Conservation (phyloP, 92 coral and sea anemone species). For the Phymanthus crucifer region DNA sequence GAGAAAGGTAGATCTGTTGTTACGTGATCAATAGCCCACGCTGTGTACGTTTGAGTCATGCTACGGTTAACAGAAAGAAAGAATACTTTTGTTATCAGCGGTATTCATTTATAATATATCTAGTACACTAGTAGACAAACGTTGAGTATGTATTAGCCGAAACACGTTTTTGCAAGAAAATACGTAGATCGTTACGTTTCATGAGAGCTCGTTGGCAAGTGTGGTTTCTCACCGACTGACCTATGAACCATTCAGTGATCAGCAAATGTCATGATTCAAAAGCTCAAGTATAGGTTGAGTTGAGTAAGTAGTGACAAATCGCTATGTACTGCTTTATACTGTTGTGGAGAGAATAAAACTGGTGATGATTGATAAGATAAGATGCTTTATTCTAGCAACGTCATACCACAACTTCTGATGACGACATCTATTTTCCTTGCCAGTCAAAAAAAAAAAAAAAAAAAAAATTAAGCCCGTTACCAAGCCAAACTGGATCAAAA, state of each 20-base stretch:
- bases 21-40: background rate
- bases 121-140: no score
- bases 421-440: background rate
- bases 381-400: background rate
- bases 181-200: background rate
- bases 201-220: background rate
- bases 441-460: background rate
- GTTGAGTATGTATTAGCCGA: no score
- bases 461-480: no score
- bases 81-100: background rate
- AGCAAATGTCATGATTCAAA: no score
- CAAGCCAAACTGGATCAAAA: background rate
- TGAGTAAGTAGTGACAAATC: no score
- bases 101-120: no score
- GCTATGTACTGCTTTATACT: background rate
- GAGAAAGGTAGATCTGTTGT: background rate
- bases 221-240: no score
- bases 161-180: background rate
- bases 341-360: background rate
- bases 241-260: no score
- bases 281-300: no score
- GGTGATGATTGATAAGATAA: background rate
- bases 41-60: background rate
- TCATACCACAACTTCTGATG: background rate
- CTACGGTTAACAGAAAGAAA: background rate